Base-by-base conservation (phyloP, 2,888 invertebrate species). In the Apomyelois bistriatella region DNA sequence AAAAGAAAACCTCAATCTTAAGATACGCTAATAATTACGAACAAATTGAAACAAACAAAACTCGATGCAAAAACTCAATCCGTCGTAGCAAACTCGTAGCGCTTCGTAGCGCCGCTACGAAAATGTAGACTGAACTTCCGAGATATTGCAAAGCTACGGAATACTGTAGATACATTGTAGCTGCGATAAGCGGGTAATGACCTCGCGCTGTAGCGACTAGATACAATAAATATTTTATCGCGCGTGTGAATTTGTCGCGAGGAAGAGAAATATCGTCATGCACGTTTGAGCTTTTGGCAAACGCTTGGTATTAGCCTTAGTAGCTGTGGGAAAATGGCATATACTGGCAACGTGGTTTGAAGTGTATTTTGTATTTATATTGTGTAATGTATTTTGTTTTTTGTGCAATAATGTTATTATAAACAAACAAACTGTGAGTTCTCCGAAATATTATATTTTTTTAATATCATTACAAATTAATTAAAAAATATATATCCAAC, bases 61-160 rank as follows among this genome's bases (percentile, higher is more conserved):
- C 1, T 17, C 15, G 17, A 17, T 10, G 3, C 17, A 41, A 28
- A 28, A 16, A 22, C 8, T 42, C 10, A 42, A 28, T n/a, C 28
- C 28, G 53, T 15, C 22, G 17, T 22, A 41, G 41, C 41, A 22
- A 22, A 41, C 3, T 41, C 22, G 41, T 41, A 41, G 17, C 17
- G 16, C 10, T 10, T 41, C 42, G 42, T 48, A 48, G 48, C 37
- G 1, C 8, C 17, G 35, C 37, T 48, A 36, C 48, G 37, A 37
- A 48, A 28, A 48, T 37, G 37, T 48, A 13, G 77, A 72, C 72
- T 70, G 72, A 69, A 72, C 65, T 64, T 73, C 10, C 63, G 60
- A 71, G 70, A 70, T 74, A 72, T 76, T 37, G 22, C 48, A 16
- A 38, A 48, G 48, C 22, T 48, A 48, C 36, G 48, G 36, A 48